Percentiles rank a stretch among this genome's conserved stretches.
phyloP scores from a whole-genome alignment of 2,888 invertebrate genomes.

The Tromatobia lineatoria region DNA sequence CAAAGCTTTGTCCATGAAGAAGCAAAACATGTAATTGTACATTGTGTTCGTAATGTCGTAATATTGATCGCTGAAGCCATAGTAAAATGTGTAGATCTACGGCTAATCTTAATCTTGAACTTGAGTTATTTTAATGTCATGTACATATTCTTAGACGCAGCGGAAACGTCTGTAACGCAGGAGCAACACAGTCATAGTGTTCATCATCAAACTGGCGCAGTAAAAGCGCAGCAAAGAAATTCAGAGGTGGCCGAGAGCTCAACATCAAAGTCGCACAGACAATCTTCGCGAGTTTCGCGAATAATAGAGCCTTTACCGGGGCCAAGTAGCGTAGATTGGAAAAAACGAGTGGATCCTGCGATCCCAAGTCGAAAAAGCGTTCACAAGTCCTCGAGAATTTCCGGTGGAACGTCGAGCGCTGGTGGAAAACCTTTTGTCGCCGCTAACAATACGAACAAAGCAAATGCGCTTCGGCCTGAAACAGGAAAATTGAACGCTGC shows the following conservation, averaged over 20 bases:
- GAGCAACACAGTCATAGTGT: conserved; percentile 72
- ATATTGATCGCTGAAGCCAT: conserved; percentile 8
- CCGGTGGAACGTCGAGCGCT: conserved; percentile 22
- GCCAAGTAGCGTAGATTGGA: conserved; percentile 80
- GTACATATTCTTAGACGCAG: conserved; percentile 64
- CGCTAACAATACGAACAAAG: conserved; percentile 63
- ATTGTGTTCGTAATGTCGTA: conserved; percentile 26
- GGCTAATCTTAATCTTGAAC: background rate
- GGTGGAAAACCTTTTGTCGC: conserved; percentile 68
- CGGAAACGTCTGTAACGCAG: conserved; percentile 70
- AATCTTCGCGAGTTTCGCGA: conserved; percentile 72
- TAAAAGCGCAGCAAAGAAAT: conserved; percentile 65
- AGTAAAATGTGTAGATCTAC: background rate
- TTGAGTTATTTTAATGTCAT: background rate
- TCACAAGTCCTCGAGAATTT: conserved; percentile 58
- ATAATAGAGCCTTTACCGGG: conserved; percentile 83
- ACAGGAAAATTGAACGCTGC: conserved; percentile 62
- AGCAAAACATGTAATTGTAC: background rate
- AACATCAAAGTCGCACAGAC: conserved; percentile 70
- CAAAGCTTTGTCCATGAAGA: too few species aligned
- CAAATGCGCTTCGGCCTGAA: conserved; percentile 64
- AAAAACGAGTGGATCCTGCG: conserved; percentile 74
- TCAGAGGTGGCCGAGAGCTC: conserved; percentile 64
- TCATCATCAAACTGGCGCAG: conserved; percentile 31
- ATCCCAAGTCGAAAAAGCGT: conserved; percentile 46